Evolutionary conservation across 2,888 invertebrate genomes (phyloP).

Genomic region (Matsumyia berberina): DNA sequence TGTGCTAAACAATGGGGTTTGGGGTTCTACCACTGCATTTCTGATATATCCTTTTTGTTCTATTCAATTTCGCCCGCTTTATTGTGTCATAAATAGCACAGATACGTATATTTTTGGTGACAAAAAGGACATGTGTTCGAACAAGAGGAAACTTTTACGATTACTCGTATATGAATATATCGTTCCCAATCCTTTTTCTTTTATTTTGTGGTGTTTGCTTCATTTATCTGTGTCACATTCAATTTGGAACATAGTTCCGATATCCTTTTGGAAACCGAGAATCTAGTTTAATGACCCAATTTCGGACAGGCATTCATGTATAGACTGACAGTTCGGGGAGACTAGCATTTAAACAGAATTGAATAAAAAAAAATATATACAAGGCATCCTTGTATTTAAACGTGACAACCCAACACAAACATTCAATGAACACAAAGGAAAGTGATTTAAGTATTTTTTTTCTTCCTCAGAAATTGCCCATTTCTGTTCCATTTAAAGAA

Average conservation of each 20-base stretch:
- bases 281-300: constrained; percentile 60
- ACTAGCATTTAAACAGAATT: constrained; percentile 7
- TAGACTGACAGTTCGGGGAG: constrained; percentile 11
- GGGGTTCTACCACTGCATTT: constrained; percentile 54
- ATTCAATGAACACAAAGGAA: not conserved
- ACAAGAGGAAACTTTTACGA: constrained; percentile 42
- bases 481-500: constrained; percentile 19
- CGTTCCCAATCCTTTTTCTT: constrained; percentile 56
- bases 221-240: constrained; percentile 73
- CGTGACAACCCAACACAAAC: constrained; percentile 15
- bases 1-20: constrained; percentile 29
- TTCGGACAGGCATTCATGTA: constrained; percentile 25
- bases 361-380: not conserved
- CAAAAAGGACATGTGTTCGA: constrained; percentile 56
- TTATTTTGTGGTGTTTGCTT: too few relatives aligned
- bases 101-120: constrained; percentile 34
- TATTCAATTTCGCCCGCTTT: constrained; percentile 27
- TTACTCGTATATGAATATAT: constrained; percentile 63
- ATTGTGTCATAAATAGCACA: constrained; percentile 33
- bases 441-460: constrained; percentile 33
- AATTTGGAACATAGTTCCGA: constrained; percentile 63
- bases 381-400: constrained; percentile 15
- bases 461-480: constrained; percentile 14
- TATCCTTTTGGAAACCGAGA: constrained; percentile 31
- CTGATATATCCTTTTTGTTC: constrained; percentile 53